Conservation (phyloP, 35 echinoderm and acorn worm species). For the Acanthaster planci region DNA sequence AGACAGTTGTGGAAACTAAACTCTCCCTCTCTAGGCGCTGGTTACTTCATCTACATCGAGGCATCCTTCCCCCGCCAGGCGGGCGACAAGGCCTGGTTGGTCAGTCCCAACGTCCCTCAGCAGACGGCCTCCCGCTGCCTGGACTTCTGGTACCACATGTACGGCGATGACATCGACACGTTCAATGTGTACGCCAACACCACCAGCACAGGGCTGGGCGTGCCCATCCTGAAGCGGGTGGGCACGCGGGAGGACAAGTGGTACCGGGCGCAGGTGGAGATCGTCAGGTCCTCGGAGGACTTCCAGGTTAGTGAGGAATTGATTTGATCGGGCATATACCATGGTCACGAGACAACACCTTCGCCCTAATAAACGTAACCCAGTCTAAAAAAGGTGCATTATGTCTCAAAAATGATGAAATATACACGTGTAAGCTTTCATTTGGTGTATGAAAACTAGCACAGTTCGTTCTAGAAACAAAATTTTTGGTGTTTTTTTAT, state of each 20-base stretch:
- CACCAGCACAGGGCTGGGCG: constrained; percentile 17
- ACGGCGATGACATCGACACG: constrained; percentile 43
- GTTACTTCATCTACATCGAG: constrained; percentile 60
- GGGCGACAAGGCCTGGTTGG: constrained; percentile 28
- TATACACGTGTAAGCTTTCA: too few relatives aligned
- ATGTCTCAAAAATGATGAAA: too few relatives aligned
- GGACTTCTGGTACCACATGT: constrained; percentile 86
- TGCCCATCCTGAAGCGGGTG: constrained; percentile 12
- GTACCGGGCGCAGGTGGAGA: constrained; percentile 46
- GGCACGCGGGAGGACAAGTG: constrained; percentile 43
- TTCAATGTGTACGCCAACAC: constrained; percentile 57
- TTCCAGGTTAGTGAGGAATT: too few relatives aligned
- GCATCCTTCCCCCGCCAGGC: background rate
- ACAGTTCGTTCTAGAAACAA: too few relatives aligned
- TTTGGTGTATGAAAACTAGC: too few relatives aligned
- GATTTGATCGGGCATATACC: too few relatives aligned
- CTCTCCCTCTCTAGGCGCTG: constrained; percentile 10
- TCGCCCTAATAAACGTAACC: too few relatives aligned
- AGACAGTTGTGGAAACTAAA: too few relatives aligned
- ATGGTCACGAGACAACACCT: too few relatives aligned
- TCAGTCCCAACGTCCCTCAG: background rate
- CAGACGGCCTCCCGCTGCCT: constrained; percentile 8
- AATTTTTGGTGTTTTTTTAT: too few relatives aligned
- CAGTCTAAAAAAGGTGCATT: too few relatives aligned
- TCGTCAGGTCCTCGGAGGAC: background rate